Percentiles rank a stretch among this genome's conserved stretches.
Conservation (phyloP, 2,888 invertebrate genomes). For the Pheosia gnoma region DNA sequence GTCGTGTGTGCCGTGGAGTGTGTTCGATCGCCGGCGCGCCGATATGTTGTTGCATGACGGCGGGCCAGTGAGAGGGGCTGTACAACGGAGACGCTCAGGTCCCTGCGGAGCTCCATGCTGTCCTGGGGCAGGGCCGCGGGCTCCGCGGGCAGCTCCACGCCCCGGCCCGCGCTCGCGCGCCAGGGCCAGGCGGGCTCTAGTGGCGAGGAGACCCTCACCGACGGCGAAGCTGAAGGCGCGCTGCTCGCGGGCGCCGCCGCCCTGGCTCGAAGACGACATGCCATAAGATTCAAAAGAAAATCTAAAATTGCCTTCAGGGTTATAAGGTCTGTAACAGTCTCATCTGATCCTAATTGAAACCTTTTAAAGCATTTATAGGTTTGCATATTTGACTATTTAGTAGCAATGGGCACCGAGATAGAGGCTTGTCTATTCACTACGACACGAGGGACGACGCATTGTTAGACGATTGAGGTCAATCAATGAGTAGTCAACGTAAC, state of each 20-base stretch:
- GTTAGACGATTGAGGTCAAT: constrained; percentile 75
- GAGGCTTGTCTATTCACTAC: constrained; percentile 37
- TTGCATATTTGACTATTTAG: too few species aligned
- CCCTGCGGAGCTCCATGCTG: constrained; percentile 79
- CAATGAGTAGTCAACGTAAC: constrained; percentile 58
- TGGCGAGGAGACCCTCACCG: constrained; percentile 54
- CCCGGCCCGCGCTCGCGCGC: constrained; percentile 46
- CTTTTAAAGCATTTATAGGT: too few species aligned
- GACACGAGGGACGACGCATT: constrained; percentile 41
- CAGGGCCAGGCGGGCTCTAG: constrained; percentile 41
- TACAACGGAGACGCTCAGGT: constrained; percentile 82
- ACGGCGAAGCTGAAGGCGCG: constrained; percentile 61
- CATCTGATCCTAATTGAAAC: too few species aligned
- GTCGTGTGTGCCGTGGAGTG: constrained; percentile 54
- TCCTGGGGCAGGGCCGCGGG: constrained; percentile 68
- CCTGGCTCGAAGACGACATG: constrained; percentile 75
- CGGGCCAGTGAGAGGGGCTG: constrained; percentile 68
- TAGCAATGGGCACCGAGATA: constrained; percentile 11
- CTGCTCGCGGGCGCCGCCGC: constrained; percentile 74
- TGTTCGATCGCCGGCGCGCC: constrained; percentile 62
- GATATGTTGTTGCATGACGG: constrained; percentile 80
- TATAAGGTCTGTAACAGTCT: constrained; percentile 59
- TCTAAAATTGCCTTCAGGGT: constrained; percentile 74
- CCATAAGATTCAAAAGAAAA: constrained; percentile 76
- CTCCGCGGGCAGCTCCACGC: constrained; percentile 58